Conservation (phyloP, 2,888 invertebrate genomes). For the Autographa gamma region DNA sequence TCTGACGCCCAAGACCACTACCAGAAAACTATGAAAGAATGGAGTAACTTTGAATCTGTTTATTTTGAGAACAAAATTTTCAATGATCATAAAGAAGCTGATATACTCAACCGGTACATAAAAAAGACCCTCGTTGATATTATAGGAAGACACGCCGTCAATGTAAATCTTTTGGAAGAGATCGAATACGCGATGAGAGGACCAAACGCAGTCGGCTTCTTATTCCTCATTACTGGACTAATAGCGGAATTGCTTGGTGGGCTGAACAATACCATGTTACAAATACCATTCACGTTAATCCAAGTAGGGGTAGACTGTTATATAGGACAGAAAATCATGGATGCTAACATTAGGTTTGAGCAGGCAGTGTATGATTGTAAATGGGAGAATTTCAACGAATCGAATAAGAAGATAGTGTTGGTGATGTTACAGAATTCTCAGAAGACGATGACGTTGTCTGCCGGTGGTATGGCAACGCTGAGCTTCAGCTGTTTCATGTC, state of each 20-base stretch:
- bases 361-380: constrained; percentile 65
- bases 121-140: constrained; percentile 61
- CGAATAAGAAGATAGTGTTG: constrained; percentile 64
- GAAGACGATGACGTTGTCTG: constrained; percentile 64
- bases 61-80: constrained; percentile 18
- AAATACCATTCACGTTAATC: constrained; percentile 69
- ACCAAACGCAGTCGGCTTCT: constrained; percentile 71
- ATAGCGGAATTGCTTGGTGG: constrained; percentile 75
- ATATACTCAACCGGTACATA: constrained; percentile 63
- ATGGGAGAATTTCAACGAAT: constrained; percentile 67
- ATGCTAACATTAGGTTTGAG: constrained; percentile 63
- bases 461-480: constrained; percentile 65
- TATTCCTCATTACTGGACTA: constrained; percentile 65
- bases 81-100: constrained; percentile 29
- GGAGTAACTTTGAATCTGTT: background rate
- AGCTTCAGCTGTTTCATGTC: constrained; percentile 63
- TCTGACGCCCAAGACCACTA: constrained; percentile 60
- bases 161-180: constrained; percentile 60
- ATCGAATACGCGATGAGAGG: constrained; percentile 66
- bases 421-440: constrained; percentile 67
- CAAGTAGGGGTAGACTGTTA: constrained; percentile 70
- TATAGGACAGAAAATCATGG: constrained; percentile 66
- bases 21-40: constrained; percentile 18
- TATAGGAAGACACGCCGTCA: constrained; percentile 64
- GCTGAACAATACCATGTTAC: constrained; percentile 71